These are phyloP conservation scores for Xerus rutilus DNA, from an alignment of 2,797 vertebrate genomes.

Conservation along the genomic window DNA sequence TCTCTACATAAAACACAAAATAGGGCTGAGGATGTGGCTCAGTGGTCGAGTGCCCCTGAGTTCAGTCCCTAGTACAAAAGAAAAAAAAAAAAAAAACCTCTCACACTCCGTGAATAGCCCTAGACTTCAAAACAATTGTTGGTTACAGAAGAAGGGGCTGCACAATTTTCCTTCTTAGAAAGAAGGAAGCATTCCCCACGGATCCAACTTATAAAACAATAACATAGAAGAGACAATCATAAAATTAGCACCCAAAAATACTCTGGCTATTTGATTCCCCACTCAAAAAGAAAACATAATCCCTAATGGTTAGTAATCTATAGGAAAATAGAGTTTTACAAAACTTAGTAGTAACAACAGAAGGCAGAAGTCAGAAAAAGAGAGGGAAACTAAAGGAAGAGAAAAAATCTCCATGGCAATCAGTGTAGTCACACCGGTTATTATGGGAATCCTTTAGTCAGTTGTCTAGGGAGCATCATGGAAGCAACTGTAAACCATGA, in stretches of 20 bases:
- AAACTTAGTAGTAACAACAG: slow-evolving; percentile 1
- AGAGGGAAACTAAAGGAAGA: neutral
- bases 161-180: neutral
- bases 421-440: neutral
- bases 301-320: slow-evolving; percentile 10
- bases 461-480: neutral
- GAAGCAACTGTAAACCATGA: neutral
- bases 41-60: no score
- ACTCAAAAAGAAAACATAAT: slow-evolving; percentile 47
- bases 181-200: neutral
- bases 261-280: slow-evolving; percentile 31
- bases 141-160: neutral
- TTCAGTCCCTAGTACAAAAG: no score
- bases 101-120: neutral
- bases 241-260: neutral
- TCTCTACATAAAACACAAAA: no score
- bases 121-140: slow-evolving; percentile 8
- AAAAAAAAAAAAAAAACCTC: neutral
- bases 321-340: neutral
- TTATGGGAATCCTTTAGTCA: neutral
- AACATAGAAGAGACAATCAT: slow-evolving; percentile 13
- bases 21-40: no score
- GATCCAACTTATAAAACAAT: neutral
- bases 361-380: neutral
- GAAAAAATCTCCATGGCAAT: neutral